These are phyloP conservation scores for Canis aureus DNA, from an alignment of 2,113 vertebrate genomes.

Conservation along the genomic window DNA sequence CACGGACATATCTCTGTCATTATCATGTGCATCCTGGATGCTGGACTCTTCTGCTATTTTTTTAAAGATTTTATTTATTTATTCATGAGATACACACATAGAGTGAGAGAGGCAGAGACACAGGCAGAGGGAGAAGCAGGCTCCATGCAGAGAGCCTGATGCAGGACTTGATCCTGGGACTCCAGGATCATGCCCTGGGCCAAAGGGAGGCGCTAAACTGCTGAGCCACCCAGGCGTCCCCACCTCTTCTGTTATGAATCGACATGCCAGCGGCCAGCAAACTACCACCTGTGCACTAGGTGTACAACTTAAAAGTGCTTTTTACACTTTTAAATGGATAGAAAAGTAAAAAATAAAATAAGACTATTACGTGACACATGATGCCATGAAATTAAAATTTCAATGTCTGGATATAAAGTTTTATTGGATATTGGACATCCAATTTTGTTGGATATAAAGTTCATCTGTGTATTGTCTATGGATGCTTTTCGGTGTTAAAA, in stretches of 20 bases:
- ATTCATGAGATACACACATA: too few relatives aligned
- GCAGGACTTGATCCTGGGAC: too few relatives aligned
- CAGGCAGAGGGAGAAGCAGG: too few relatives aligned
- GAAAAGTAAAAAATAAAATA: not conserved
- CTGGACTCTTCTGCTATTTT: not conserved
- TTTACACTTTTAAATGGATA: not conserved
- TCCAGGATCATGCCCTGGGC: too few relatives aligned
- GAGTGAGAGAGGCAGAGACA: too few relatives aligned
- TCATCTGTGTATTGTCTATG: not conserved
- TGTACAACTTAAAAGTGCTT: not conserved
- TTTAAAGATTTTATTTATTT: too few relatives aligned
- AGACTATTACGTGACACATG: not conserved
- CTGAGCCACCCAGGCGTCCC: too few relatives aligned
- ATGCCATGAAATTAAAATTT: not conserved
- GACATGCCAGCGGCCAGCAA: not conserved
- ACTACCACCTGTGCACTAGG: not conserved
- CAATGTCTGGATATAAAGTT: not conserved
- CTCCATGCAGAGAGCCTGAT: too few relatives aligned
- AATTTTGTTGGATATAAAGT: not conserved
- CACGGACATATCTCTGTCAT: accelerated
- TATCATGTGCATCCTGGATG: not conserved
- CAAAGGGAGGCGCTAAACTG: too few relatives aligned
- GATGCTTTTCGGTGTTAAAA: not conserved
- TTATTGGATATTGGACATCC: not conserved
- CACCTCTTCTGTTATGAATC: not conserved